phyloP scores from a whole-genome alignment of 2,113 vertebrate species.

The Cettia cetti region DNA sequence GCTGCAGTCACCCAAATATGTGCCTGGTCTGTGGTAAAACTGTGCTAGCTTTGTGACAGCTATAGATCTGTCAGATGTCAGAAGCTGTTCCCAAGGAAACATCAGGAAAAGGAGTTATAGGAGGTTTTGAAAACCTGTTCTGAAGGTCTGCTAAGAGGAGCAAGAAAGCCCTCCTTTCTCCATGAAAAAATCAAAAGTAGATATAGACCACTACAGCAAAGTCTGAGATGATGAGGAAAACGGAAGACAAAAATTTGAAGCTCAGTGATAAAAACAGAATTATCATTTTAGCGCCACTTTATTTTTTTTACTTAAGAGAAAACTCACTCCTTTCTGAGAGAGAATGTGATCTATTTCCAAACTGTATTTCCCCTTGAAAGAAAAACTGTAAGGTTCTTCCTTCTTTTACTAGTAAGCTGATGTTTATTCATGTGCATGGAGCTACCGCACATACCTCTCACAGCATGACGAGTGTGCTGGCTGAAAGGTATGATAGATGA shows the following conservation, averaged over 20 bases:
- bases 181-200: conserved; percentile 8
- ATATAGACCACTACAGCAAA: neutral
- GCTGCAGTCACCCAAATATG: conserved; percentile 25
- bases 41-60: conserved; percentile 39
- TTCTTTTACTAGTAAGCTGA: neutral
- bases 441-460: conserved; percentile 33
- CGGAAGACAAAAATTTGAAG: neutral
- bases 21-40: conserved; percentile 21
- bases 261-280: neutral
- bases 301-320: neutral
- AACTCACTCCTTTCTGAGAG: neutral
- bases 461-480: conserved; percentile 15
- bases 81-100: conserved; percentile 32
- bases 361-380: neutral
- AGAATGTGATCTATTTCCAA: conserved; percentile 34
- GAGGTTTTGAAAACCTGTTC: conserved; percentile 23
- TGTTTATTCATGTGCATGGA: conserved; percentile 52
- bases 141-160: neutral
- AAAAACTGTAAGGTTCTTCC: conserved; percentile 4
- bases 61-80: conserved; percentile 19
- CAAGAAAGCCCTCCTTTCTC: neutral
- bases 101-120: conserved; percentile 12
- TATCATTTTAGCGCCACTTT: neutral
- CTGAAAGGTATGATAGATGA: conserved; percentile 56
- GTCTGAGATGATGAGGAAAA: neutral